Evolutionary conservation across 2,797 vertebrate species (phyloP), one percentile per base, ranked within the genome.

Genomic region (Brotula barbata): DNA sequence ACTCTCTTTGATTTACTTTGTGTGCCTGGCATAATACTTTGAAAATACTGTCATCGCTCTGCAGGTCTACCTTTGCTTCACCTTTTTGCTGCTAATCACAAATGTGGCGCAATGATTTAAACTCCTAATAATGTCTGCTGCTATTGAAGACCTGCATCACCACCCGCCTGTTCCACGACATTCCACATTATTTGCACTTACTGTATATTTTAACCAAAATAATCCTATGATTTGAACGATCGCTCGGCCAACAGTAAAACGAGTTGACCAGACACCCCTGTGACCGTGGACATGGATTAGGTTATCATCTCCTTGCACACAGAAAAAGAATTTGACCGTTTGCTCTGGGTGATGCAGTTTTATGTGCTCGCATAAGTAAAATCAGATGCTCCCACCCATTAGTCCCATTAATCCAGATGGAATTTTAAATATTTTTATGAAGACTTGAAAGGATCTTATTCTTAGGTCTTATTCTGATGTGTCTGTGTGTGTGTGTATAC

Each of bases 1-100:
- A n/a, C n/a, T n/a, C n/a, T 48, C 80, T 48, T 41, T 58, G 49
- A 50, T 66, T 77, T 74, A 68, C 78, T 79, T 75, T 47, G 0
- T 43, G 34, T 83, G 65, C 58, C 60, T 65, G 55, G 63, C n/a
- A 63, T 46, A 52, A 65, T 64, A 33, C 37, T 16, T 34, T 59
- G 40, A 41, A 34, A 66, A 40, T 61, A 41, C 23, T 52, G 51
- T 47, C 58, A 45, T 45, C 39, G 54, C 45, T 41, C 39, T 7
- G 22, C 40, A 34, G 14, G 3, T 66, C 68, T 31, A 49, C 5
- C 17, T 13, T 17, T 21, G 7, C 48, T 58, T 70, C 36, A 28
- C 22, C 39, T 62, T 70, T 52, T 48, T 64, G 34, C 55, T 55
- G 19, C 60, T 21, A 50, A 67, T 75, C 33, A 2, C 19, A 74